A percentile compares a stretch with the other conserved stretches of the same genome.
These are phyloP conservation scores for Habropoda laboriosa DNA, from an alignment of 1,140 invertebrate species.

Conservation along the genomic window DNA sequence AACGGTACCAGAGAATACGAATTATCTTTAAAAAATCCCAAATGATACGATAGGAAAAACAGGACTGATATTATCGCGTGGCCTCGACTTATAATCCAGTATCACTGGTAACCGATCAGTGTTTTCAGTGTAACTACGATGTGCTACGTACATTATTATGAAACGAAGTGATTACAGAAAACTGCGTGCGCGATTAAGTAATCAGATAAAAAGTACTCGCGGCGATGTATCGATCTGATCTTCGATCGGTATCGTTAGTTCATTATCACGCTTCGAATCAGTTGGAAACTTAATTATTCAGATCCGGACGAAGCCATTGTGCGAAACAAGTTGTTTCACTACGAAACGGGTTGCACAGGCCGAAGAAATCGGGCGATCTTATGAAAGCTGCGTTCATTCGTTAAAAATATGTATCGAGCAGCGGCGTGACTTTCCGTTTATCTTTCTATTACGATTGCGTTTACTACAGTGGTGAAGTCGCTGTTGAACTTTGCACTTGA, in stretches of 20 bases:
- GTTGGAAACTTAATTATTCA: neutral
- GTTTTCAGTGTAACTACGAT: conserved; percentile 12
- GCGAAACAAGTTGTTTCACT: neutral
- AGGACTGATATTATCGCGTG: conserved; percentile 2
- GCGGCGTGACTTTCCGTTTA: conserved; percentile 4
- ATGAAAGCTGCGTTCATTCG: neutral
- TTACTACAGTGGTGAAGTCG: neutral
- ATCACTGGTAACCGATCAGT: neutral
- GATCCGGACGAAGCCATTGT: neutral
- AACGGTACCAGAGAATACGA: neutral
- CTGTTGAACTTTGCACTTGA: conserved; percentile 5
- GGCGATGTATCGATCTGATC: neutral
- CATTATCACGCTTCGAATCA: neutral
- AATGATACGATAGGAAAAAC: neutral
- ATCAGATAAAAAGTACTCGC: conserved; percentile 15
- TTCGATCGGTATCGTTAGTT: conserved; percentile 1
- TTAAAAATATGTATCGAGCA: neutral
- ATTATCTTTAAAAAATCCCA: neutral
- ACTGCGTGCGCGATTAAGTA: neutral
- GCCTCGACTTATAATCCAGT: conserved; percentile 19
- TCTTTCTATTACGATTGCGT: neutral
- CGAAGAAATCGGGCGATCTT: neutral
- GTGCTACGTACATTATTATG: conserved; percentile 6
- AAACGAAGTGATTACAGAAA: conserved; percentile 7
- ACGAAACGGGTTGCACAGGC: neutral